Percentiles rank a stretch among this genome's conserved stretches.
phyloP scores from a whole-genome alignment of 2,113 vertebrate genomes.

The Lynx canadensis region DNA sequence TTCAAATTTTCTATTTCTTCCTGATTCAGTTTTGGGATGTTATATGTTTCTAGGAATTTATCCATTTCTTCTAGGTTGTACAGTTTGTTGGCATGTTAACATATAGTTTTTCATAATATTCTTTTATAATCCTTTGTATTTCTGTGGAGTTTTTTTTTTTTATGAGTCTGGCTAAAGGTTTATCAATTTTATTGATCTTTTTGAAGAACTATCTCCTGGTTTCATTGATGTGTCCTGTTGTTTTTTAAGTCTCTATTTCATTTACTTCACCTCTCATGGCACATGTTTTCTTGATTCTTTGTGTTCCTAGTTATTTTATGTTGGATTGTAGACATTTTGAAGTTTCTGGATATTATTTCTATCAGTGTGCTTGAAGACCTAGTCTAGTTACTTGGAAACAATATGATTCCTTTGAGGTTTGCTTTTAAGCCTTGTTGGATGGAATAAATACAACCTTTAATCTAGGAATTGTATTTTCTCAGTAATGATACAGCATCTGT shows the following conservation, averaged over 20 bases:
- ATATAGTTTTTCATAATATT: background rate
- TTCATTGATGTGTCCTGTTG: background rate
- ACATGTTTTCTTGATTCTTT: conserved; percentile 30
- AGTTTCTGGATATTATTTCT: conserved; percentile 1
- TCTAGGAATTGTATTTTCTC: background rate
- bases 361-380: background rate
- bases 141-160: background rate
- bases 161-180: background rate
- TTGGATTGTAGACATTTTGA: background rate
- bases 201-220: background rate
- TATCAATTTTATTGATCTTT: background rate
- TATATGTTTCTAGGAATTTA: background rate
- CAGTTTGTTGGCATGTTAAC: background rate
- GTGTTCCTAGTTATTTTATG: background rate
- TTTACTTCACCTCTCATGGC: background rate
- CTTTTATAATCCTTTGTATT: background rate
- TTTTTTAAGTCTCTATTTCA: background rate
- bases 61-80: background rate
- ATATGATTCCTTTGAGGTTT: conserved; percentile 36
- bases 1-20: background rate
- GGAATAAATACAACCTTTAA: background rate
- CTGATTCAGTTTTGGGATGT: background rate
- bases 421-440: conserved; percentile 34
- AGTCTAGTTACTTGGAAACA: conserved; percentile 45
- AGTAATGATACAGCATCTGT: background rate